A percentile compares a stretch with the other conserved stretches of the same genome.
Conservation (phyloP, 2,113 vertebrate genomes). For the Cololabis saira region DNA sequence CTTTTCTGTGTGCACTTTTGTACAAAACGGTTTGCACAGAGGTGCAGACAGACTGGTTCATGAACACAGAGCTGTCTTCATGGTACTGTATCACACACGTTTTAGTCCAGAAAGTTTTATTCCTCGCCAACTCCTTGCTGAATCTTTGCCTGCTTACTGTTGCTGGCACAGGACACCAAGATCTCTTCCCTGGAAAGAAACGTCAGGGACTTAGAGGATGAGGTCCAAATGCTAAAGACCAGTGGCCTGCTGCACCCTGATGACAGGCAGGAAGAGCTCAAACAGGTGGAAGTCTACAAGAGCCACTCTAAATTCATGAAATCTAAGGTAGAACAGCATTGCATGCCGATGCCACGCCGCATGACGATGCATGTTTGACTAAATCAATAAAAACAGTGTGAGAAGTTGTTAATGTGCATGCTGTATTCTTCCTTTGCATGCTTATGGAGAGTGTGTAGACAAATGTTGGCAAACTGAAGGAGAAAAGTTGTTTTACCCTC, state of each 20-base stretch:
- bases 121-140: slow-evolving; percentile 24
- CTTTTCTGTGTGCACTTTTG: not conserved
- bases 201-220: slow-evolving; percentile 97
- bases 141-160: slow-evolving; percentile 58
- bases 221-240: slow-evolving; percentile 98
- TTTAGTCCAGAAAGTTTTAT: slow-evolving; percentile 4
- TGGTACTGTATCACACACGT: not conserved
- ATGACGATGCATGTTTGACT: slow-evolving; percentile 42
- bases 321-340: slow-evolving; percentile 87
- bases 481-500: too few species aligned
- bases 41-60: not conserved
- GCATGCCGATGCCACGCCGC: slow-evolving; percentile 11
- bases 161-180: slow-evolving; percentile 91
- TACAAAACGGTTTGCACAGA: too few species aligned
- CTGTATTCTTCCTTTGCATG: slow-evolving; percentile 19
- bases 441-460: not conserved
- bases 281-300: slow-evolving; percentile 98
- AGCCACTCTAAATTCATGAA: slow-evolving; percentile 99
- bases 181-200: slow-evolving; percentile 97
- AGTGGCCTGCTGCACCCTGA: slow-evolving; percentile 91
- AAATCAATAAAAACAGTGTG: not conserved
- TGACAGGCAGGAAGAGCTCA: slow-evolving; percentile 93
- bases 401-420: slow-evolving; percentile 8
- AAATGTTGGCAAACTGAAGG: too few species aligned
- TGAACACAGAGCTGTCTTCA: not conserved